A percentile compares a stretch with the other conserved stretches of the same genome.
These are phyloP conservation scores for Ormyrus pomaceus DNA, from an alignment of 2,888 invertebrate species.

Conservation along the genomic window DNA sequence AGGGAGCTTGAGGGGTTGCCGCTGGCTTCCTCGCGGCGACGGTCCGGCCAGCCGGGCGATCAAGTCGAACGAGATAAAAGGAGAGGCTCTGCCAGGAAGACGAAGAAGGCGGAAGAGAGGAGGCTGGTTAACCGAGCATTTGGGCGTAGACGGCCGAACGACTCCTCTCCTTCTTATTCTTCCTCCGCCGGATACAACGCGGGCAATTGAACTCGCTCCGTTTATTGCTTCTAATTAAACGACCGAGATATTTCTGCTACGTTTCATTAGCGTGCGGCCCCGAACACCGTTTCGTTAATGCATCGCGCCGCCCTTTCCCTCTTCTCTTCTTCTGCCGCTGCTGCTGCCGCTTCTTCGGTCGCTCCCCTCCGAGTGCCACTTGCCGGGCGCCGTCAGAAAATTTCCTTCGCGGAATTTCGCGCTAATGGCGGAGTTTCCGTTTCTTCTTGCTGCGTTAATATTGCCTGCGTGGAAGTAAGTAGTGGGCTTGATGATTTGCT, in stretches of 20 bases:
- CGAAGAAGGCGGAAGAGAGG: conserved; percentile 62
- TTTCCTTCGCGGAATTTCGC: conserved; percentile 22
- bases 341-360: no score
- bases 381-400: conserved; percentile 12
- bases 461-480: background rate
- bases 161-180: conserved; percentile 15
- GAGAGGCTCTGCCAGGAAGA: conserved; percentile 38
- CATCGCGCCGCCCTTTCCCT: conserved; percentile 55
- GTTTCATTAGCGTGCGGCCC: conserved; percentile 71
- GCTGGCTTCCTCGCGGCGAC: conserved; percentile 38
- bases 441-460: background rate
- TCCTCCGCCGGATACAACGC: conserved; percentile 35
- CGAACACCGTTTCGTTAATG: conserved; percentile 64
- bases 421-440: conserved; percentile 20
- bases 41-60: conserved; percentile 1
- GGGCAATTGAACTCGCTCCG: conserved; percentile 72
- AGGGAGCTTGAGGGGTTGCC: conserved; percentile 44
- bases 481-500: background rate
- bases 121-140: conserved; percentile 18
- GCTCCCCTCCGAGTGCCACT: no score
- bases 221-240: conserved; percentile 74
- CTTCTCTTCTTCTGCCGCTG: no score
- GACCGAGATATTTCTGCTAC: conserved; percentile 73
- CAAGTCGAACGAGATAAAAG: conserved; percentile 46
- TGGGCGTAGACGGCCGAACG: conserved; percentile 12